These are phyloP conservation scores for Coleophora flavipennella DNA, from an alignment of 2,888 invertebrate species.

Conservation along the genomic window DNA sequence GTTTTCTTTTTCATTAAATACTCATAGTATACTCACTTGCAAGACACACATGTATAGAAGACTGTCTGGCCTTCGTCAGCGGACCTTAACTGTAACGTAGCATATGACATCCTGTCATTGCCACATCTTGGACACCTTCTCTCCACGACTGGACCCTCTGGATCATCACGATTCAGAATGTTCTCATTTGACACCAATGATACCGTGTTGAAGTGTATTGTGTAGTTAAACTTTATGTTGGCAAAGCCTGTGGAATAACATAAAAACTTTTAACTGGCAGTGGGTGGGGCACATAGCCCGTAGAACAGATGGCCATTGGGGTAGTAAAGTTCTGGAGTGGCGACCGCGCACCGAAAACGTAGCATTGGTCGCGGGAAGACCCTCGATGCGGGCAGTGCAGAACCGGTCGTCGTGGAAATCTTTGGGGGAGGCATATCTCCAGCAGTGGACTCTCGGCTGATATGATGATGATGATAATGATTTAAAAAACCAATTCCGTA, in stretches of 20 bases:
- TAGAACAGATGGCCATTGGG: too few relatives aligned
- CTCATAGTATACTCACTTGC: conserved; percentile 78
- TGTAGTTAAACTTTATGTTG: conserved; percentile 77
- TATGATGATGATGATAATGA: too few relatives aligned
- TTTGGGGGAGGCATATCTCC: too few relatives aligned
- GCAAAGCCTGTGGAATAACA: conserved; percentile 72
- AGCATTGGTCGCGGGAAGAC: too few relatives aligned
- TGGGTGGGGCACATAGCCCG: too few relatives aligned
- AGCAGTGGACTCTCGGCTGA: too few relatives aligned
- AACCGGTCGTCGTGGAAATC: too few relatives aligned
- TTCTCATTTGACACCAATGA: conserved; percentile 45
- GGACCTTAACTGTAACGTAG: conserved; percentile 93
- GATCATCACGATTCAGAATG: conserved; percentile 42
- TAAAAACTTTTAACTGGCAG: background rate
- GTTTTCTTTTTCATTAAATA: too few relatives aligned
- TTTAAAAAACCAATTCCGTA: too few relatives aligned
- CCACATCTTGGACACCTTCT: conserved; percentile 90
- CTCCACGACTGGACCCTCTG: conserved; percentile 87
- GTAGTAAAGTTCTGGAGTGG: too few relatives aligned
- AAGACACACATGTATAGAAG: conserved; percentile 96
- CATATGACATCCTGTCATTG: conserved; percentile 94
- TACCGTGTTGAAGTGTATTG: conserved; percentile 78
- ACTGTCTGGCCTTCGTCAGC: conserved; percentile 99
- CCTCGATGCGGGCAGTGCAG: too few relatives aligned
- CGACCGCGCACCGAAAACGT: too few relatives aligned